phyloP scores from a whole-genome alignment of 2,888 invertebrate species.

The Erebia aethiops region DNA sequence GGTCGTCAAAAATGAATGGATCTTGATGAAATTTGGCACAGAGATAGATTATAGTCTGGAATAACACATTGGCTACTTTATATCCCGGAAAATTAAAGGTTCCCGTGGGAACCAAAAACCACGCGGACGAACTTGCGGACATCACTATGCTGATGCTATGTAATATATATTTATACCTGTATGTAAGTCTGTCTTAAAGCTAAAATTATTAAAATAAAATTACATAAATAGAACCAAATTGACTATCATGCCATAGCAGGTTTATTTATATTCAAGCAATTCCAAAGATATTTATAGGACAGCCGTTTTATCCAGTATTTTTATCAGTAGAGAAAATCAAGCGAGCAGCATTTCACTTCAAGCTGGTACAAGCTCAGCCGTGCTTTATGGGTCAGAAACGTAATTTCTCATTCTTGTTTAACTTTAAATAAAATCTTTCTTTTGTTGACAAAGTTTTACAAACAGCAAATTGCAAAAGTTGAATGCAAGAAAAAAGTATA shows the following conservation, averaged over 20 bases:
- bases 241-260: background rate
- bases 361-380: constrained; percentile 4
- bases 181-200: too few species aligned
- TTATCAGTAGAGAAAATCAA: constrained; percentile 19
- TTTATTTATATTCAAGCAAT: constrained; percentile 7
- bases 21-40: too few species aligned
- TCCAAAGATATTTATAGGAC: constrained; percentile 13
- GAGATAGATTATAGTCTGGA: too few species aligned
- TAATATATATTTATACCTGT: too few species aligned
- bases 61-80: too few species aligned
- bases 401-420: constrained; percentile 24
- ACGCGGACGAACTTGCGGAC: too few species aligned
- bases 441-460: constrained; percentile 21
- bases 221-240: constrained; percentile 8
- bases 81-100: too few species aligned
- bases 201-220: background rate
- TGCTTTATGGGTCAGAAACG: constrained; percentile 23
- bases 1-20: too few species aligned
- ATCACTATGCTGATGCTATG: too few species aligned
- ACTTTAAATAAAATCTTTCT: constrained; percentile 22
- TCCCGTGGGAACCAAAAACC: too few species aligned
- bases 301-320: constrained; percentile 4
- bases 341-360: constrained; percentile 1
- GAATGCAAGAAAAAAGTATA: constrained; percentile 10
- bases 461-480: constrained; percentile 22